Base-by-base conservation (phyloP, 2,113 vertebrate species). In the Arvicanthis niloticus region DNA sequence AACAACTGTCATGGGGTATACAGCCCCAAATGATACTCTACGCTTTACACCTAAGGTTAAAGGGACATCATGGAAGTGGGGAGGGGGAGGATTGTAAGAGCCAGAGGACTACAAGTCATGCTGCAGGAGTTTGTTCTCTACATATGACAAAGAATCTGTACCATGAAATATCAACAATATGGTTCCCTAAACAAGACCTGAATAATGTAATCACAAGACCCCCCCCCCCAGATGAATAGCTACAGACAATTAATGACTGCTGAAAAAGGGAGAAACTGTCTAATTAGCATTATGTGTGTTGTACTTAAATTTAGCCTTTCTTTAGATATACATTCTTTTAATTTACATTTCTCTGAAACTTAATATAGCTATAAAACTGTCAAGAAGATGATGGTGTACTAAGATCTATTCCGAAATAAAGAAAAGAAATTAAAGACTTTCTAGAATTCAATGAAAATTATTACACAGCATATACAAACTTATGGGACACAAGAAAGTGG, bases 251-350 rank as follows among this genome's bases (percentile, higher is more conserved):
- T 40, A 60, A 16, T 82, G 80, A 13, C 53, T 58, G 22, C 21
- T 26, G 12, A 82, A 21, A 82, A 16, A 26, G 37, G 37, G 53
- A 24, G 17, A 80, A 58, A 16, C 76, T 24, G 51, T n/a, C 34
- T 81, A 70, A 45, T 86, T 90, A 85, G n/a, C 89, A 56, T 15
- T 51, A 42, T 84, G 45, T 82, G 53, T 70, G 72, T 19, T 56
- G 8, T 48, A 42, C 60, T 70, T 86, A 82, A 94, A 86, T 88
- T 92, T 88, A 96, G 16, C 80, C 40, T 95, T 75, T 58, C 51
- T n/a, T 31, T 8, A 95, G 15, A n/a, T 58, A 21, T 21, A 88
- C 48, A 60, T 85, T 91, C n/a, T 77, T 40, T 82, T 92, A 76
- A 80, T 76, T 91, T 40, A 70, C 0, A 13, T 89, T 81, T 88